Base-by-base conservation (phyloP, 2,888 invertebrate genomes). In the Tachina grossa region DNA sequence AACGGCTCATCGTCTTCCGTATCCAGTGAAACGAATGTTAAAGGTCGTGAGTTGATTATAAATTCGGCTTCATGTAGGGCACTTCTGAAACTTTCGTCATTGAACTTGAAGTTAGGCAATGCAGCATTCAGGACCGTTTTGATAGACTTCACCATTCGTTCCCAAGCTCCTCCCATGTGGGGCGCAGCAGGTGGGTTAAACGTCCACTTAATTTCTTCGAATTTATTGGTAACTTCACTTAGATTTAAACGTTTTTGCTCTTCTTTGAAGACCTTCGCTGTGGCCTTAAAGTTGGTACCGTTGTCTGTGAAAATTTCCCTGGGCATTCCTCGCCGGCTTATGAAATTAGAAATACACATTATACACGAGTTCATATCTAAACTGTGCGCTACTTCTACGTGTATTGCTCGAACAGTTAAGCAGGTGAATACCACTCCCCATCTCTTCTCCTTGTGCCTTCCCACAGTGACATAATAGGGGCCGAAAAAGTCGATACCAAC, bases 131-230 rank as follows among this genome's bases (percentile, higher is more conserved):
- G 49, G 14, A 65, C 55, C 2, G 61, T 82, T 68, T 86, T 87
- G 0, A 86, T 61, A 10, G 74, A 82, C 10, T 63, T 57, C 9
- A 81, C 63, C 31, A 81, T 55, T 14, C 74, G 69, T 65, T 76
- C 87, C 83, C 57, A 87, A 45, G 81, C 69, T 13, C 87, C 85
- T 11, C 78, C 86, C 79, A 85, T 87, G 41, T 85, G 85, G 14
- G 84, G 84, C 1, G 78, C 79, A 41, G 75, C 83, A 9, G 86
- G 84, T n/a, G 84, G 86, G 14, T 86, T 86, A 43, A 87, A 86
- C n/a, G 57, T 77, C 86, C 87, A 87, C 39, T 77, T 82, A 5
- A 86, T 76, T 13, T 59, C 19, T 11, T 80, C 47, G 19, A 71
- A 69, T 61, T 41, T 41, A 4, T 41, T 41, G 14, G 51, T 41